A percentile compares a stretch with the other conserved stretches of the same genome.
phyloP scores from a whole-genome alignment of 2,888 invertebrate species.

The Amorpha juglandis region DNA sequence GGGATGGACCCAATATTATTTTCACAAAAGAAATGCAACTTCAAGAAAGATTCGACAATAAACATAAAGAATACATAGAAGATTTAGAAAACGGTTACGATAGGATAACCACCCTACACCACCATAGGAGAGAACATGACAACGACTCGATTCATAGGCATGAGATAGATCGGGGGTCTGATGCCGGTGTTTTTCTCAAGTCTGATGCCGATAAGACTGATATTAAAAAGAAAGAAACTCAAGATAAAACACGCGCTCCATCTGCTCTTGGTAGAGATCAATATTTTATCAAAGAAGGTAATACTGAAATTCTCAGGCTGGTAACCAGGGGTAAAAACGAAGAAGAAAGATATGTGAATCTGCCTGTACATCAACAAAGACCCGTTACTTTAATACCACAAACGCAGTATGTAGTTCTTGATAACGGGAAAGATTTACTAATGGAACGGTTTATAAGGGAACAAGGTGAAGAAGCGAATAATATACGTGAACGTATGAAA shows the following conservation, averaged over 20 bases:
- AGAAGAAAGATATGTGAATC: conserved; percentile 86
- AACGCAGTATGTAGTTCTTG: conserved; percentile 86
- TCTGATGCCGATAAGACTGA: conserved; percentile 67
- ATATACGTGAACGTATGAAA: conserved; percentile 81
- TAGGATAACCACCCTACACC: conserved; percentile 78
- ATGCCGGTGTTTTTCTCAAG: conserved; percentile 80
- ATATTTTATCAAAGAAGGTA: conserved; percentile 92
- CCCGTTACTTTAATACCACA: conserved; percentile 83
- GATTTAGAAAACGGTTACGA: conserved; percentile 84
- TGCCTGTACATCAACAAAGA: conserved; percentile 79
- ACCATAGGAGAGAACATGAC: conserved; percentile 83
- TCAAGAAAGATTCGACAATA: conserved; percentile 75
- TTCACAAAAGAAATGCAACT: conserved; percentile 84
- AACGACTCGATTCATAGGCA: conserved; percentile 90
- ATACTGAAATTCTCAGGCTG: conserved; percentile 91
- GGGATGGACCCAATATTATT: conserved; percentile 82
- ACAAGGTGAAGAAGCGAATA: conserved; percentile 87
- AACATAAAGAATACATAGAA: conserved; percentile 84
- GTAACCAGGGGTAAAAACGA: conserved; percentile 89
- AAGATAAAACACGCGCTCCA: conserved; percentile 63
- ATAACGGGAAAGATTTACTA: conserved; percentile 92
- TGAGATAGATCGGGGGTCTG: conserved; percentile 91
- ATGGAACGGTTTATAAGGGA: conserved; percentile 94
- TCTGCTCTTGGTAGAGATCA: conserved; percentile 86
- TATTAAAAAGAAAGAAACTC: conserved; percentile 60